phyloP scores from a whole-genome alignment of 2,113 vertebrate genomes.

The Leuciscus idus region DNA sequence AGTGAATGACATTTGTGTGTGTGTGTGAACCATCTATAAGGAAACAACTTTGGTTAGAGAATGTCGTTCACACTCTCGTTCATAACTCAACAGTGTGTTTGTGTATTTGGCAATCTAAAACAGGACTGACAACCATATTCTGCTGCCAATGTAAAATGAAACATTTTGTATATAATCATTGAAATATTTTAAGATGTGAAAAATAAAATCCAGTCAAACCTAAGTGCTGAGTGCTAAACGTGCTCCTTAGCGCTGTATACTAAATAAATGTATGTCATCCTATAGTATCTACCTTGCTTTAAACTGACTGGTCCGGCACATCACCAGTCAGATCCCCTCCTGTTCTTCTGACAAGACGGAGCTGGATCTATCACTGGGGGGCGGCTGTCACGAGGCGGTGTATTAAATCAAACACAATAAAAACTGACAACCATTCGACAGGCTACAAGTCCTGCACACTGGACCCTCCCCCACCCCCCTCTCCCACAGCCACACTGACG shows the following conservation, averaged over 20 bases:
- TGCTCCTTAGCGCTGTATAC: neutral
- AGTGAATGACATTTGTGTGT: neutral
- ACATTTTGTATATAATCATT: neutral
- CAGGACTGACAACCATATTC: neutral
- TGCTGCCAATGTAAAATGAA: neutral
- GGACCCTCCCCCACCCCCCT: constrained; percentile 2
- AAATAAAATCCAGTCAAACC: neutral
- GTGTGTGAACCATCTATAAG: neutral
- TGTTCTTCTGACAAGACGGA: constrained; percentile 36
- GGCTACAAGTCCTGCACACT: constrained; percentile 30
- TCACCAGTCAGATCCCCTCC: constrained; percentile 27
- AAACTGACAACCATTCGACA: constrained; percentile 45
- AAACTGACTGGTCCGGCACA: constrained; percentile 14
- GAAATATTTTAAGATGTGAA: neutral
- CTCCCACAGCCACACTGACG: constrained; percentile 59
- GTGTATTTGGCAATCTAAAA: neutral
- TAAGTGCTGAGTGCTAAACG: neutral
- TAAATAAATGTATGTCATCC: neutral
- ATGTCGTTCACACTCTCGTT: neutral
- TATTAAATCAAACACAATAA: constrained; percentile 53
- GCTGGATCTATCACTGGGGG: neutral
- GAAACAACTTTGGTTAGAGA: neutral
- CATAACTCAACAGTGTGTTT: no score
- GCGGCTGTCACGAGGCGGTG: constrained; percentile 36
- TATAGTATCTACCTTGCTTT: neutral